Evolutionary conservation across 2,113 vertebrate genomes (phyloP).

Genomic region (Podocnemis expansa): DNA sequence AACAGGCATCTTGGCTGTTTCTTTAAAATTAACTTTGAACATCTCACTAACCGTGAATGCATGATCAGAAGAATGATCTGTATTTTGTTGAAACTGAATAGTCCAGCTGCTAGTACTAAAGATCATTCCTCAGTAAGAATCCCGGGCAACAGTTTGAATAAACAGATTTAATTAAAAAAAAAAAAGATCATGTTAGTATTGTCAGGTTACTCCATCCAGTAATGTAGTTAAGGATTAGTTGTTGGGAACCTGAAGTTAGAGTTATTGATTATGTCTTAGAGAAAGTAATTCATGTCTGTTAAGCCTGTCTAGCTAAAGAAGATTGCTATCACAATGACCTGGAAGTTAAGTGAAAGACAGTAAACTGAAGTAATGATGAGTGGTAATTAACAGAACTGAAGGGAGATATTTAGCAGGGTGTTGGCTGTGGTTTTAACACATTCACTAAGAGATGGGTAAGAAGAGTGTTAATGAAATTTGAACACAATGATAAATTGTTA

Average conservation of each 20-base stretch:
- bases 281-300: not conserved
- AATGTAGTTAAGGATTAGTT: not conserved
- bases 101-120: not conserved
- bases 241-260: not conserved
- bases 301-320: not conserved
- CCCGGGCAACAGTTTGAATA: not conserved
- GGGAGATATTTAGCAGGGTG: not conserved
- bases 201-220: not conserved
- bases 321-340: not conserved
- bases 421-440: not conserved
- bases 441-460: accelerated
- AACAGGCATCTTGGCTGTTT: not conserved
- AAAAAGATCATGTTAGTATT: not conserved
- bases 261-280: not conserved
- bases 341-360: not conserved
- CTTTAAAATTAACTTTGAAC: not conserved
- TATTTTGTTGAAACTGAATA: not conserved
- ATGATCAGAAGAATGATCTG: slow-evolving; percentile 11
- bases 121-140: not conserved
- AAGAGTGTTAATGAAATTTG: not conserved
- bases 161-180: not conserved
- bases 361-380: not conserved
- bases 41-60: not conserved
- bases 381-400: not conserved
- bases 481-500: not conserved